Evolutionary conservation across 2,113 vertebrate genomes (phyloP), one percentile per base, ranked within the genome.

Genomic region (Sebastes fasciatus): DNA sequence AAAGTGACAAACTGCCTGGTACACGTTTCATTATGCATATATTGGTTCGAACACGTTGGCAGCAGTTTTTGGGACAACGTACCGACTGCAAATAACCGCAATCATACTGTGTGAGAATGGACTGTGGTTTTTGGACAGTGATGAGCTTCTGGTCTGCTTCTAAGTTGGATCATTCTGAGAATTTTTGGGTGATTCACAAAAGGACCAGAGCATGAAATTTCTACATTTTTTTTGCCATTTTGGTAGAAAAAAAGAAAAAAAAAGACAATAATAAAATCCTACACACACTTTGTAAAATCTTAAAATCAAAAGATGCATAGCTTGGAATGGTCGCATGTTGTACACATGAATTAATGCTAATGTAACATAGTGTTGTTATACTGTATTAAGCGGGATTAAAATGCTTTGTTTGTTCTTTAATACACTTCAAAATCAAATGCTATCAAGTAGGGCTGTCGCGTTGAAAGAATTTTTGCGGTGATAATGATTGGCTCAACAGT

Each of bases 281-380:
- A 19, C n/a, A 23, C 55, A 9, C 51, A 72, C 17, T 17, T 26
- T 26, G 26, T 26, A 26, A 26, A 26, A 26, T 26, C 26, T 26
- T 26, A 26, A 65, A 78, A 54, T 42, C 11, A 48, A 68, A 77
- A 52, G 48, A 45, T 62, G 55, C 54, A 75, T 75, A 74, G 26
- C 61, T 88, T 14, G 21, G 2, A 69, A 57, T 72, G 19, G 16
- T 49, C 19, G 42, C 6, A 34, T 1, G 62, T 78, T 60, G 21
- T 0, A 23, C 46, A 77, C 26, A 26, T 75, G 16, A 13, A 26
- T 26, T 54, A 1, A 40, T 78, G 54, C 16, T 4, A 12, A 49
- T 2, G 2, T 17, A 42, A 45, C 48, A n/a, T 45, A 0, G 13
- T 12, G 42, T 72, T 63, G 57, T 51, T 23, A 67, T 14, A 52